These are phyloP conservation scores for Buteo buteo DNA, from an alignment of 2,113 vertebrate species.

Conservation along the genomic window DNA sequence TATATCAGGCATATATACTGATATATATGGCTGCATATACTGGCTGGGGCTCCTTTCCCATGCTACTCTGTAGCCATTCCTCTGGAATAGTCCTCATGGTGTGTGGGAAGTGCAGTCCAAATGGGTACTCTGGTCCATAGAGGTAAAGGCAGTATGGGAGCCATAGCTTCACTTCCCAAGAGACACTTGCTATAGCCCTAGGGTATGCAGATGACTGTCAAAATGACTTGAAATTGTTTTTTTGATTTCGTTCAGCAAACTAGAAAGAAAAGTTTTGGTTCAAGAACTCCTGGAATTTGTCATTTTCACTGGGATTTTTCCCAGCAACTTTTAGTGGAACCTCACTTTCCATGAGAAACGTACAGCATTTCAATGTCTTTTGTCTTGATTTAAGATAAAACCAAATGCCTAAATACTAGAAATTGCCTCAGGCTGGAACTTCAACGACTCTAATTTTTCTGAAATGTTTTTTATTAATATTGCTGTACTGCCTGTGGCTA, in stretches of 20 bases:
- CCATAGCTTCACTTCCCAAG: background rate
- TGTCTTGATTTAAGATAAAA: conserved; percentile 4
- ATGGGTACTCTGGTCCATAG: background rate
- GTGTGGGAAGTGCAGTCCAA: background rate
- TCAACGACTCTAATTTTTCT: background rate
- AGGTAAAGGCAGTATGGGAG: background rate
- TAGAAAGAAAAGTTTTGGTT: background rate
- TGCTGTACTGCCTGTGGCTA: conserved; percentile 7
- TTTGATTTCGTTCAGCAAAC: background rate
- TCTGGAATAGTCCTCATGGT: background rate
- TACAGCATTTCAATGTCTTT: background rate
- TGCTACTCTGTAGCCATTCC: fast-evolving
- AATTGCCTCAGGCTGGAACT: background rate
- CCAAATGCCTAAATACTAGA: background rate
- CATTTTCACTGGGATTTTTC: background rate
- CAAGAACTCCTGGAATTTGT: background rate
- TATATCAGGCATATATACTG: background rate
- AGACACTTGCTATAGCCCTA: background rate
- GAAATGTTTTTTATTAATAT: background rate
- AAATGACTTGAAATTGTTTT: background rate
- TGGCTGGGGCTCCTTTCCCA: background rate
- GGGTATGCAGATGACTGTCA: background rate
- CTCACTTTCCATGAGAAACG: background rate
- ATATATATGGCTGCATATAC: background rate
- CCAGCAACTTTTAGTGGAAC: background rate